These are phyloP conservation scores for Ectemnius lituratus DNA, from an alignment of 2,888 invertebrate species.

Conservation along the genomic window DNA sequence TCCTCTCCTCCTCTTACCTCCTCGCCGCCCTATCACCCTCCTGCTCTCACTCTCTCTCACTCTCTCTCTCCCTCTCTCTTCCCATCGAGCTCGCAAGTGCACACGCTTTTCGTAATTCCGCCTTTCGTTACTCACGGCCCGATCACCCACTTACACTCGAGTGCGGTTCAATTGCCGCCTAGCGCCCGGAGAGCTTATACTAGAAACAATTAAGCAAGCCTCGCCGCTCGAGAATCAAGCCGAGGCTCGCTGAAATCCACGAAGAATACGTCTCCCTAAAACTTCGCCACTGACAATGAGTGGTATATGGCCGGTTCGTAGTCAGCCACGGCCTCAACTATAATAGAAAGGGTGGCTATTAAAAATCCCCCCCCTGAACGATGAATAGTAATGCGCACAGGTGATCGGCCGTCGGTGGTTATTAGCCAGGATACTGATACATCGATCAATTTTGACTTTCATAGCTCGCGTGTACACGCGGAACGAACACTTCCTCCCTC, in stretches of 20 bases:
- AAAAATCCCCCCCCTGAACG: too few species aligned
- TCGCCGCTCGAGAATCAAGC: too few species aligned
- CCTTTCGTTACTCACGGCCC: constrained; percentile 58
- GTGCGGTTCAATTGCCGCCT: constrained; percentile 47
- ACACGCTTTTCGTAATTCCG: constrained; percentile 54
- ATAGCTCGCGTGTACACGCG: constrained; percentile 41
- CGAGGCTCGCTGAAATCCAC: too few species aligned
- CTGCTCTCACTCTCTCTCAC: constrained; percentile 27
- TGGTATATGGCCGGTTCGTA: too few species aligned
- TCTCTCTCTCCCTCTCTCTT: background rate
- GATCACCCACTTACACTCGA: constrained; percentile 58
- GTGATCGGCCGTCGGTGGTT: too few species aligned
- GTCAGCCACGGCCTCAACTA: too few species aligned
- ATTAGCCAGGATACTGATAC: constrained; percentile 24
- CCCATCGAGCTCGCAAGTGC: constrained; percentile 22
- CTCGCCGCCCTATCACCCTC: background rate
- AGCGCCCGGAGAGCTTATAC: constrained; percentile 36
- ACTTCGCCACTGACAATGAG: too few species aligned
- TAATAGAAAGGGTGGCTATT: too few species aligned
- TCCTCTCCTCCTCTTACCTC: constrained; percentile 6
- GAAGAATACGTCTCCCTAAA: too few species aligned
- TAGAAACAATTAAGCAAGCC: constrained; percentile 42
- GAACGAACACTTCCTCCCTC: constrained; percentile 30
- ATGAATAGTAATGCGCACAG: too few species aligned
- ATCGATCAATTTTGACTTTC: constrained; percentile 59